Base-by-base conservation (phyloP, 2,113 vertebrate species). In the Lanius ludovicianus region DNA sequence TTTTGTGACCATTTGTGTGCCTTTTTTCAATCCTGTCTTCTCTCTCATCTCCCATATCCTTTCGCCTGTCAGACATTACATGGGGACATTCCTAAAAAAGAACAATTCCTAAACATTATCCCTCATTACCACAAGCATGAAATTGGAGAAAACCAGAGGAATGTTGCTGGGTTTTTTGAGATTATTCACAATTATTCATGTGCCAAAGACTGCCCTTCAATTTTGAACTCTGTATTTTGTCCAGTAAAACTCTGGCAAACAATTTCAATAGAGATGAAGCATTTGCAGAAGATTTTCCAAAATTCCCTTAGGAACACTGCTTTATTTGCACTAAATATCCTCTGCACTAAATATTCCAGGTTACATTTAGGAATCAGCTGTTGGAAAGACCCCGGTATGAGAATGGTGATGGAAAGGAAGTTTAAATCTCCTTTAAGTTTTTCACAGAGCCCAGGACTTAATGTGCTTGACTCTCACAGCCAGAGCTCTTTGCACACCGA, bases 351-450 rank as follows among this genome's bases (percentile, higher is more conserved):
- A 85, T 52, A 84, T 56, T 65, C 41, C n/a, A 65, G 30, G 25
- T 44, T 42, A 14, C 18, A 28, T 67, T 93, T 67, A 37, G 1
- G 1, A 37, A 49, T 31, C 25, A 27, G 50, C 27, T 64, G 7
- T 52, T 80, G n/a, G 15, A 37, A 57, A 18, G 8, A 46, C 20
- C 10, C 7, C 52, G 63, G 0, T 0, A n/a, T 4, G 20, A 63
- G 30, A 81, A 60, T 0, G 49, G 20, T 7, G 28, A 57, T 71
- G 27, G 16, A 81, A 84, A 67, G 37, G 9, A 81, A 67, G 31
- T 53, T 57, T 22, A 86, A 42, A 12, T 50, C 15, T 37, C 31
- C 50, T 76, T 13, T 20, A 53, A 11, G 33, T 63, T 89, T 63
- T 89, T 70, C 27, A 42, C 28, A 31, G 4, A 70, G 14, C 8